phyloP scores from a whole-genome alignment of 2,797 vertebrate species.

The Liparis tanakae region DNA sequence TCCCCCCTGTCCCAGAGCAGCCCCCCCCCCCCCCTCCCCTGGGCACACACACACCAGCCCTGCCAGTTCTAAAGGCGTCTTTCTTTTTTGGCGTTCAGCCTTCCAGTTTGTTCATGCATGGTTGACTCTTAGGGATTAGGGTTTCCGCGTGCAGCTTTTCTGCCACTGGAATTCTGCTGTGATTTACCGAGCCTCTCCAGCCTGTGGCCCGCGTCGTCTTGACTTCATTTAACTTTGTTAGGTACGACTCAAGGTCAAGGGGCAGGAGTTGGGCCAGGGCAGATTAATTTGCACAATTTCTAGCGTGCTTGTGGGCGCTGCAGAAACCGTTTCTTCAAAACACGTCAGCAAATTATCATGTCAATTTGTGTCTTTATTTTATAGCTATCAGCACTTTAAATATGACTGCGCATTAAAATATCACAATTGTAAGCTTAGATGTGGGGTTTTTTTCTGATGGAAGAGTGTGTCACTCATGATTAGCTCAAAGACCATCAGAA shows the following conservation, averaged over 20 bases:
- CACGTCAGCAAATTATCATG: constrained; percentile 35
- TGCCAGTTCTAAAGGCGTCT: constrained; percentile 40
- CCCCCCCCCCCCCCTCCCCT: constrained; percentile 23
- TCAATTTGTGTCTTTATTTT: constrained; percentile 28
- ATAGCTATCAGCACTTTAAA: neutral
- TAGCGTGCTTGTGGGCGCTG: neutral
- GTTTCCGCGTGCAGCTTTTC: constrained; percentile 35
- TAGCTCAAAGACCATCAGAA: neutral
- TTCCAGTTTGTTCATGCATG: constrained; percentile 36
- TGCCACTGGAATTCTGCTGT: constrained; percentile 38
- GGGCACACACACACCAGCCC: constrained; percentile 20
- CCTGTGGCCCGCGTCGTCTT: constrained; percentile 7
- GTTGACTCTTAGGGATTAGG: constrained; percentile 46
- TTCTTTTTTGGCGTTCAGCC: constrained; percentile 25
- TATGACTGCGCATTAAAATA: neutral
- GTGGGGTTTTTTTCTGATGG: neutral
- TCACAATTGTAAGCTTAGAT: neutral
- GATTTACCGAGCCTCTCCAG: constrained; percentile 28
- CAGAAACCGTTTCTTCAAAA: constrained; percentile 26
- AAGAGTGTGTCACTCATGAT: neutral
- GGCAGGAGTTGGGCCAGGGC: constrained; percentile 14
- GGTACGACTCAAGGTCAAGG: constrained; percentile 42
- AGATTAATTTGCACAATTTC: constrained; percentile 9
- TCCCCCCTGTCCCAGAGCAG: neutral
- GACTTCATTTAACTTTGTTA: constrained; percentile 35